Conservation (phyloP, 2,797 vertebrate genomes). For the Rachycentron canadum region DNA sequence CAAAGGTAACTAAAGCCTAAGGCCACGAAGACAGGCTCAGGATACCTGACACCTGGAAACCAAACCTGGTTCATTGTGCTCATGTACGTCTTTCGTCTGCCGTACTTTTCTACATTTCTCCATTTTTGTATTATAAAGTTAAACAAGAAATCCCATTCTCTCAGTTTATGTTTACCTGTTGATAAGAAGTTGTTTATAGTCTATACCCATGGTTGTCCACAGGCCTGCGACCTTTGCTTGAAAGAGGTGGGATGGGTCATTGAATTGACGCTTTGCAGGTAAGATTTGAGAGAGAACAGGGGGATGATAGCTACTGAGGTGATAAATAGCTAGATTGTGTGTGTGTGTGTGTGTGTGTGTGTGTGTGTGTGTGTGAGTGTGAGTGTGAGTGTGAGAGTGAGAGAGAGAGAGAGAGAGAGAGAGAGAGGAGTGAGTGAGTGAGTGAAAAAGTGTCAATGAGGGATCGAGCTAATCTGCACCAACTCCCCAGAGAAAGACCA, state of each 20-base stretch:
- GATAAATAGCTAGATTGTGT: slow-evolving; percentile 10
- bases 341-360: not conserved
- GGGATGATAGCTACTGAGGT: slow-evolving; percentile 15
- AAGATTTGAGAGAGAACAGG: slow-evolving; percentile 32
- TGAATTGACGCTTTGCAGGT: slow-evolving; percentile 13
- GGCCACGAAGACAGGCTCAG: slow-evolving; percentile 47
- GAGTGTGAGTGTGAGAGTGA: too few species aligned
- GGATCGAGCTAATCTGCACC: slow-evolving; percentile 40
- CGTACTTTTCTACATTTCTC: slow-evolving; percentile 8
- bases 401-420: not conserved
- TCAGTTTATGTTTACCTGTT: not conserved
- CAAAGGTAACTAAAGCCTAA: slow-evolving; percentile 45
- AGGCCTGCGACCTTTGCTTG: not conserved
- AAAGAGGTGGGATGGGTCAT: not conserved
- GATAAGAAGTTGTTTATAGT: slow-evolving; percentile 2
- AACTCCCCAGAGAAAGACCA: slow-evolving; percentile 52
- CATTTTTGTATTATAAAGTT: not conserved
- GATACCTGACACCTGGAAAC: slow-evolving; percentile 76
- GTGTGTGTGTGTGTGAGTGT: too few species aligned
- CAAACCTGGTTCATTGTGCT: slow-evolving; percentile 66
- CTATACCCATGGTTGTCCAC: not conserved
- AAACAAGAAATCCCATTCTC: not conserved
- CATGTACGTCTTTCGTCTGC: slow-evolving; percentile 5
- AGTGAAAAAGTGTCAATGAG: slow-evolving; percentile 7
- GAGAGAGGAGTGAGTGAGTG: slow-evolving; percentile 20